Evolutionary conservation across 2,113 vertebrate species (phyloP), one percentile per base, ranked within the genome.

Genomic region (Mormyrus iriodes): DNA sequence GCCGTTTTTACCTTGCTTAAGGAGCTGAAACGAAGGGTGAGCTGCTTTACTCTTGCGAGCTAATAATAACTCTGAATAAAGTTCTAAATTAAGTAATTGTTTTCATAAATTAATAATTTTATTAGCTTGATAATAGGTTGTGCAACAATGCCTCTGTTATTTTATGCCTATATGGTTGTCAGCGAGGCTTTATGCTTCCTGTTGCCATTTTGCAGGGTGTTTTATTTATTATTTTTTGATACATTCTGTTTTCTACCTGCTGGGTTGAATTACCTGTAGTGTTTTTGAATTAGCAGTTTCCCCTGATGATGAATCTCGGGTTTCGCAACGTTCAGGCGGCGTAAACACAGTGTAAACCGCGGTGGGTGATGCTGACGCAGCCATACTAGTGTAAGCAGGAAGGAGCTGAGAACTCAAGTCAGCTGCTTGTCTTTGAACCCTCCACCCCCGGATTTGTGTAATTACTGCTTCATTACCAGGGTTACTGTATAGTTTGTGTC

Each of bases 301-400:
- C 46, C 61, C 87, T 90, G 88, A 51, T 44, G 87, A 90, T 89
- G 90, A 92, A 94, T 93, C 92, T 90, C 17, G 31, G 51, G 27
- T 92, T 86, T 79, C 17, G 52, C 27, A 90, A 91, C 88, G 76
- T 52, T 65, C 49, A 42, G 83, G 48, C 21, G 7, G 10, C 10
- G 4, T 85, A 85, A 85, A 85, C 44, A 27, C 44, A 48, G 10
- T 2, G n/a, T 31, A 13, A 69, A 69, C 9, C 10, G 48, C 44
- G 51, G 69, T 17, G 8, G 52, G 31, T 35, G 4, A 52, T 9
- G 39, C n/a, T 49, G 19, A 51, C 12, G 4, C 46, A 13, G 83
- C 55, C 49, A 69, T 69, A 39, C 85, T 88, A 58, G 53, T 92
- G 91, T 95, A 94, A 95, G 95, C 95, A 94, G 94, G 95, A 95